phyloP scores from a whole-genome alignment of 2,888 invertebrate genomes.

The Atrina japonica region DNA sequence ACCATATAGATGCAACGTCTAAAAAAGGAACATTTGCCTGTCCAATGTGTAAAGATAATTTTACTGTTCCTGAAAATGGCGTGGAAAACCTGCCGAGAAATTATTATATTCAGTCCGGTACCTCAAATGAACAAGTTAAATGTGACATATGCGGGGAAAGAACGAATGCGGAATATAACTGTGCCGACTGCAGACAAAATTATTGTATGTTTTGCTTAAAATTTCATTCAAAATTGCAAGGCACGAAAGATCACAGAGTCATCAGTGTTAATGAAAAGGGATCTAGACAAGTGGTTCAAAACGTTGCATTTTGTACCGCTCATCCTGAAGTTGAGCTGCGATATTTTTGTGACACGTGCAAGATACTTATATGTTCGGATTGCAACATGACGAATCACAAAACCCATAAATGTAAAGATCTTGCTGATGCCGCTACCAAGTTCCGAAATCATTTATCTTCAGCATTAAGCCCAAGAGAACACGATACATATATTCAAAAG shows the following conservation, averaged over 20 bases:
- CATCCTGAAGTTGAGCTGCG: constrained; percentile 23
- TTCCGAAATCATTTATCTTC: constrained; percentile 9
- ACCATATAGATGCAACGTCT: constrained; percentile 15
- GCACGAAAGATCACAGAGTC: constrained; percentile 27
- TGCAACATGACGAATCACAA: constrained; percentile 39
- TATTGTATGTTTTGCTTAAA: constrained; percentile 32
- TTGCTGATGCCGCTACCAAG: constrained; percentile 15
- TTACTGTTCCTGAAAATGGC: constrained; percentile 23
- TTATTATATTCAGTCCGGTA: constrained; percentile 14
- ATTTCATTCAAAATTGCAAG: constrained; percentile 33
- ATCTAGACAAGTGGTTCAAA: not conserved
- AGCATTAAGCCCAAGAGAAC: not conserved
- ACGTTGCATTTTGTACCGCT: constrained; percentile 3
- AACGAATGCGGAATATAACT: constrained; percentile 21
- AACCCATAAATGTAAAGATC: constrained; percentile 25
- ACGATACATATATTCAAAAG: not conserved
- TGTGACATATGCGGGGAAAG: constrained; percentile 40
- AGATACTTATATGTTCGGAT: constrained; percentile 24
- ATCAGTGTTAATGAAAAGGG: constrained; percentile 19
- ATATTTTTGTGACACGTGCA: constrained; percentile 37
- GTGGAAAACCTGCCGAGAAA: constrained; percentile 25
- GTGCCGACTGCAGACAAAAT: constrained; percentile 31
- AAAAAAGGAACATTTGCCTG: constrained; percentile 20
- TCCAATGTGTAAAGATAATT: constrained; percentile 26
- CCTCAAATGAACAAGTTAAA: constrained; percentile 4